Percentiles rank a stretch among this genome's conserved stretches.
Conservation (phyloP, 2,113 vertebrate species). For the Benitochromis conjunctus region DNA sequence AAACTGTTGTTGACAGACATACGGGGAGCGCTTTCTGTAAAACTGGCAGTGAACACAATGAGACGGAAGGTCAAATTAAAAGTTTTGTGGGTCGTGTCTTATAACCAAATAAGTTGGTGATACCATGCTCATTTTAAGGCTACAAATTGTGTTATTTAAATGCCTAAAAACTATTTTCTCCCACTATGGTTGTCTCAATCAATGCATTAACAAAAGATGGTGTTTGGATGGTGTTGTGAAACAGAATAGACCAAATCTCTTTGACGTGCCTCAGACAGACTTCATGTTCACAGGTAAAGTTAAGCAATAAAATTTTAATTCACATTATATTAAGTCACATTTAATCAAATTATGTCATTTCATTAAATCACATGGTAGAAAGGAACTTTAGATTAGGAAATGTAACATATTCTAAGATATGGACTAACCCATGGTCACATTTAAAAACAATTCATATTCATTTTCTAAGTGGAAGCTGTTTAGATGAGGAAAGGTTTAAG, state of each 20-base stretch:
- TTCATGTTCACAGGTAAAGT: neutral
- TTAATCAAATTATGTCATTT: neutral
- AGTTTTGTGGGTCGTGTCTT: neutral
- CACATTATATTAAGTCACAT: neutral
- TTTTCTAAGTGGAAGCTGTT: neutral
- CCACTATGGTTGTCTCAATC: neutral
- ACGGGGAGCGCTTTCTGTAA: neutral
- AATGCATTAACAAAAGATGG: neutral
- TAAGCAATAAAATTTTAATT: neutral
- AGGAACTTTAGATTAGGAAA: neutral
- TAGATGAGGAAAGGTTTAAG: neutral
- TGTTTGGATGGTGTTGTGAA: neutral
- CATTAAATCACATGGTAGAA: neutral
- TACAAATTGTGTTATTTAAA: neutral
- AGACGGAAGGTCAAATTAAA: neutral
- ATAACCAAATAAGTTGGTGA: neutral
- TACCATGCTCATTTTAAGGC: neutral
- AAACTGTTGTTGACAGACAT: constrained; percentile 7
- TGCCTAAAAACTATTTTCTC: neutral
- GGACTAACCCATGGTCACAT: neutral
- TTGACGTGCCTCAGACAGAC: neutral
- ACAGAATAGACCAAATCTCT: neutral
- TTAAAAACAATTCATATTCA: neutral
- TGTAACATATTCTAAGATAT: neutral
- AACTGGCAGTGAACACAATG: neutral